Evolutionary conservation across 2,113 vertebrate species (phyloP), one percentile per base, ranked within the genome.

Genomic region (Scortum barcoo): DNA sequence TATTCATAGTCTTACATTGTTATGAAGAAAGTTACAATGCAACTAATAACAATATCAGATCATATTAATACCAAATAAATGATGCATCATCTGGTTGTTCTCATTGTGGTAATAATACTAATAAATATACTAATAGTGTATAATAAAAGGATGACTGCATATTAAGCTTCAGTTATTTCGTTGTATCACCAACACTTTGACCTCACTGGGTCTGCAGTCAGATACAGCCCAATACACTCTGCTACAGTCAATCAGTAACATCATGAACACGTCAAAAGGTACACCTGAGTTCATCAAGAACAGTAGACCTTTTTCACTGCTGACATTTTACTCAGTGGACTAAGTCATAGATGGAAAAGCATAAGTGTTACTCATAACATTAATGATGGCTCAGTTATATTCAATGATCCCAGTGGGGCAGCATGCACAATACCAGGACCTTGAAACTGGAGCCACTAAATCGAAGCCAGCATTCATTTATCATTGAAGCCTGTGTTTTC

Each of bases 401-500:
- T 80, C 19, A 26, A 4, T 17, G 22, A 44, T 30, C 61, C 7
- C 38, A n/a, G 11, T 28, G 8, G 36, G 22, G 6, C 26, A 68
- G 7, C n/a, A 51, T 44, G 14, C 40, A 60, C 48, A 50, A 50
- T 20, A 50, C 17, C 19, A 50, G 48, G 19, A 7, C 17, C 17
- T 19, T 50, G 19, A 50, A 50, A 28, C 48, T 46, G 7, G 54
- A 72, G 28, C 69, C 65, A 22, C 69, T 44, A 58, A 30, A 61
- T 61, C 5, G 9, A 66, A 48, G 28, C 17, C 12, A 30, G 14
- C 8, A 40, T 69, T 71, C 0, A 17, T 53, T n/a, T 13, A 60
- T 70, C 50, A 30, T 42, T 72, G 58, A 78, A 6, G 19, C 54
- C n/a, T 38, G 22, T 40, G 28, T n/a, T 53, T 40, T 76, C 24